Conservation (phyloP, 2,797 vertebrate species). For the Dromococcyx pavoninus region DNA sequence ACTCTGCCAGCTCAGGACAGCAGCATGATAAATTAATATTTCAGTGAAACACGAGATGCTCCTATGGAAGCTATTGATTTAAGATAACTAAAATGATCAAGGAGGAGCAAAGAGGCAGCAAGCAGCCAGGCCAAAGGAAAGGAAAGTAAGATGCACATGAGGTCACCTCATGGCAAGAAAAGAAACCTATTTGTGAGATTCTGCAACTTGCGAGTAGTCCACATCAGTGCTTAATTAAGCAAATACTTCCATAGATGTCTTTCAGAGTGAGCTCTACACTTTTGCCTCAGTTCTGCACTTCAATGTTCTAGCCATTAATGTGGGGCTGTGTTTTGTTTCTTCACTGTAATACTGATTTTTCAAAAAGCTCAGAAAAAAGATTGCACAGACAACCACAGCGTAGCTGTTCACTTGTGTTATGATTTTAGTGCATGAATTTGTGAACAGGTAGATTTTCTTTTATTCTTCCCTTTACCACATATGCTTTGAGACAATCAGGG, state of each 20-base stretch:
- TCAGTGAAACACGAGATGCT: constrained; percentile 10
- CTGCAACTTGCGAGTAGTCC: constrained; percentile 16
- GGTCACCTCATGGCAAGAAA: constrained; percentile 61
- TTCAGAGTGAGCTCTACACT: constrained; percentile 1
- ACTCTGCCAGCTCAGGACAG: constrained; percentile 36
- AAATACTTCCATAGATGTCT: constrained; percentile 60
- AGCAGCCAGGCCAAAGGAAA: constrained; percentile 60
- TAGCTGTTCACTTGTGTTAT: constrained; percentile 16
- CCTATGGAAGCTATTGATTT: not conserved
- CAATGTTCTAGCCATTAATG: not conserved
- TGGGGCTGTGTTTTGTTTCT: not conserved
- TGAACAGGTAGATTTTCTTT: constrained; percentile 12
- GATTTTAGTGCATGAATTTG: not conserved
- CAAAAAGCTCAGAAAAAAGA: constrained; percentile 36
- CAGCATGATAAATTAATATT: not conserved
- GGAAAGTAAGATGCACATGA: constrained; percentile 63
- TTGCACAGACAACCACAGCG: constrained; percentile 4
- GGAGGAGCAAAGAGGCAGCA: constrained; percentile 56
- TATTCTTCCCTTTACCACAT: not conserved
- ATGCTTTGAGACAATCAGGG: constrained; percentile 3
- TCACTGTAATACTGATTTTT: not conserved
- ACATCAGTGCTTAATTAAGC: constrained; percentile 56
- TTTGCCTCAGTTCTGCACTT: not conserved
- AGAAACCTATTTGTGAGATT: constrained; percentile 55
- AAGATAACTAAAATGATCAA: constrained; percentile 3